These are phyloP conservation scores for Zele albiditarsus DNA, from an alignment of 2,888 invertebrate species.

Conservation along the genomic window DNA sequence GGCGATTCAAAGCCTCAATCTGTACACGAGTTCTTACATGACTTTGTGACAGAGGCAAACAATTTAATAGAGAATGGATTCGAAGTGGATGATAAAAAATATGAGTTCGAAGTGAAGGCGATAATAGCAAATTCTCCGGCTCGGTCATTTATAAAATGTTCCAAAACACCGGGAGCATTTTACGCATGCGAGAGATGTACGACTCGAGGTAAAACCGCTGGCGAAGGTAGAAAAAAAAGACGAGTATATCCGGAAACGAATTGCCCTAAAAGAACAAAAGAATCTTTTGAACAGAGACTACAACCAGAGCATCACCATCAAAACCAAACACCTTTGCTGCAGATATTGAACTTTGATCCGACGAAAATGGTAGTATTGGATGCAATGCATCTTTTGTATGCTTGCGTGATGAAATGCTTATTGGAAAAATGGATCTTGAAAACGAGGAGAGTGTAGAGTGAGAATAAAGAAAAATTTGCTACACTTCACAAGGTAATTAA, in stretches of 20 bases:
- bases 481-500: too few species aligned
- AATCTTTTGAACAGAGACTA: too few species aligned
- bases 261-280: too few species aligned
- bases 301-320: too few species aligned
- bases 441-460: too few species aligned
- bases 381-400: too few species aligned
- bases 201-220: not conserved
- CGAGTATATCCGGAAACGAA: slow-evolving; percentile 26
- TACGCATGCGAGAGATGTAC: slow-evolving; percentile 36
- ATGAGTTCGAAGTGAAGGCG: not conserved
- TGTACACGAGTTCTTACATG: slow-evolving; percentile 6
- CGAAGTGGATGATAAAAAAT: not conserved
- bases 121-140: slow-evolving; percentile 16
- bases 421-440: too few species aligned
- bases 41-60: slow-evolving; percentile 13
- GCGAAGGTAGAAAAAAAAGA: not conserved
- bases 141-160: slow-evolving; percentile 21
- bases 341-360: too few species aligned
- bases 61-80: slow-evolving; percentile 11
- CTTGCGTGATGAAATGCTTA: too few species aligned
- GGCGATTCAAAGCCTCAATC: not conserved
- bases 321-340: too few species aligned
- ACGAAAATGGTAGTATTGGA: too few species aligned
- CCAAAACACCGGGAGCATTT: slow-evolving; percentile 16
- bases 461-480: too few species aligned